These are phyloP conservation scores for Morphnarchus princeps DNA, from an alignment of 2,113 vertebrate genomes.

Conservation along the genomic window DNA sequence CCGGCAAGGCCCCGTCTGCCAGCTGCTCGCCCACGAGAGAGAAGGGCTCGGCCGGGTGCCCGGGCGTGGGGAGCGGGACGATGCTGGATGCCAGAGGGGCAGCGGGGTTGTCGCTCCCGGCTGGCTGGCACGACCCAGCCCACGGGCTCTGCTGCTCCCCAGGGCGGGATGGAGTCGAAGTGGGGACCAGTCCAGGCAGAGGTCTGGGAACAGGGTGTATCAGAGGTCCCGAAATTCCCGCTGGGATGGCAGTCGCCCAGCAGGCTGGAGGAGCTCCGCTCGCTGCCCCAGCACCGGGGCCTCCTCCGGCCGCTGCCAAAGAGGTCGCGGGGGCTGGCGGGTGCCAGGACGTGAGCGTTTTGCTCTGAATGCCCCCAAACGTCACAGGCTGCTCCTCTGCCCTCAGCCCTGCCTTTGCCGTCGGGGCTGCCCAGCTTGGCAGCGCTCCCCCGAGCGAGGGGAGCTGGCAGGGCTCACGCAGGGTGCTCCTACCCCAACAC, in stretches of 20 bases:
- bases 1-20: neutral
- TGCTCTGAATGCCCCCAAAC: neutral
- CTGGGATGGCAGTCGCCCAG: neutral
- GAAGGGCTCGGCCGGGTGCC: neutral
- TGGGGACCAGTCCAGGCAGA: neutral
- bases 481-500: neutral
- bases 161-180: neutral
- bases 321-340: neutral
- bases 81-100: neutral
- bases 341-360: neutral
- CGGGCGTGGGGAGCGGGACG: neutral
- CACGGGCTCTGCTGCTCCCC: neutral
- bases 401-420: neutral
- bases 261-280: neutral
- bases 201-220: accelerated
- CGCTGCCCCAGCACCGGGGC: neutral
- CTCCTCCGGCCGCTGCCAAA: neutral
- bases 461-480: neutral
- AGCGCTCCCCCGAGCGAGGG: neutral
- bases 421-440: neutral
- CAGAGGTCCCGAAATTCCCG: neutral
- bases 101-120: accelerated
- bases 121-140: neutral
- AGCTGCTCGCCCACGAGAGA: neutral
- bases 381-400: neutral